These are phyloP conservation scores for Dasypolia templi DNA, from an alignment of 2,888 invertebrate species.

Conservation along the genomic window DNA sequence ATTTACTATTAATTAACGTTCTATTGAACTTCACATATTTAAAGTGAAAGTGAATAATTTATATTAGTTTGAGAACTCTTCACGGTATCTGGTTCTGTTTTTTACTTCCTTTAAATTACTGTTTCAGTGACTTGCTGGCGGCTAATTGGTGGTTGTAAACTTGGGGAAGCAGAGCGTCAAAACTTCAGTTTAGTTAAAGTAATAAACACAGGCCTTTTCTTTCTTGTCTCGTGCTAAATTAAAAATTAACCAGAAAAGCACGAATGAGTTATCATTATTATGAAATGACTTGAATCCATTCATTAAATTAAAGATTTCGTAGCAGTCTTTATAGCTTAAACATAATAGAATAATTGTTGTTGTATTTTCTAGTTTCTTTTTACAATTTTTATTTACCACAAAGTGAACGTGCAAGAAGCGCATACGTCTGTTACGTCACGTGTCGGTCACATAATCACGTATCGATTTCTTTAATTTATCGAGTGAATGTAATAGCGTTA, in stretches of 20 bases:
- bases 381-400: conserved; percentile 29
- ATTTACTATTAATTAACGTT: conserved; percentile 58
- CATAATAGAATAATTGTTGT: neutral
- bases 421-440: conserved; percentile 23
- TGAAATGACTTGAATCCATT: neutral
- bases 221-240: conserved; percentile 5
- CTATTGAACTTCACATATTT: conserved; percentile 53
- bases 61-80: conserved; percentile 59
- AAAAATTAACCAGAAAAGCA: neutral
- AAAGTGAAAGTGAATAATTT: conserved; percentile 67
- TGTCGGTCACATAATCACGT: conserved; percentile 44
- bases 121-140: conserved; percentile 42
- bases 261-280: neutral
- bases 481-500: conserved; percentile 59
- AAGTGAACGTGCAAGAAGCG: conserved; percentile 44
- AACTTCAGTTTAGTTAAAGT: conserved; percentile 9
- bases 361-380: conserved; percentile 10
- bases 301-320: neutral
- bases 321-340: no score
- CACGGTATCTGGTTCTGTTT: conserved; percentile 58
- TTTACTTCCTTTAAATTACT: conserved; percentile 61
- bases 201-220: neutral
- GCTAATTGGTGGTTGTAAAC: conserved; percentile 42
- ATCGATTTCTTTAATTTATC: conserved; percentile 60
- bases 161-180: conserved; percentile 42